A percentile compares a stretch with the other conserved stretches of the same genome.
phyloP scores from a whole-genome alignment of 2,113 vertebrate species.

The Australoheros scitulus region DNA sequence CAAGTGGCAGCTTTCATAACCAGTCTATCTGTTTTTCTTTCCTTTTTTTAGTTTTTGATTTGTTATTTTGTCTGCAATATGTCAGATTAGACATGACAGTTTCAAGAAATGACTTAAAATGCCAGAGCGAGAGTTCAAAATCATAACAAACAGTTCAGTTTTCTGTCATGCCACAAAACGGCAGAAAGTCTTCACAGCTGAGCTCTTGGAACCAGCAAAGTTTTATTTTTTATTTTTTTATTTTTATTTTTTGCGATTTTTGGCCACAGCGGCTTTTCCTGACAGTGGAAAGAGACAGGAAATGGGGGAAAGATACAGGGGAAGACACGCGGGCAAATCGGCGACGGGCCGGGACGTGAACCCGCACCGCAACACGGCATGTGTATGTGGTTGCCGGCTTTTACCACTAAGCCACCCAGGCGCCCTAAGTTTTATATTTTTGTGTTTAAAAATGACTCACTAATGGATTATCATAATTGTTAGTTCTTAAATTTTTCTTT shows the following conservation, averaged over 20 bases:
- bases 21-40: neutral
- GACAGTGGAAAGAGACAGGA: too few species aligned
- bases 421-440: neutral
- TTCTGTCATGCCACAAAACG: neutral
- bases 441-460: neutral
- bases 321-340: too few species aligned
- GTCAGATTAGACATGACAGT: neutral
- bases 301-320: too few species aligned
- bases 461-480: neutral
- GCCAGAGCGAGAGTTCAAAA: neutral
- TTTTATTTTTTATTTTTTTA: neutral
- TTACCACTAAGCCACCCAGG: too few species aligned
- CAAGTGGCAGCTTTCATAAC: neutral
- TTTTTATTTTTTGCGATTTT: too few species aligned
- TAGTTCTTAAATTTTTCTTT: neutral
- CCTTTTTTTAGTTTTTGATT: too few species aligned
- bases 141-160: neutral
- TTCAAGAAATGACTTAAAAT: neutral
- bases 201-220: too few species aligned
- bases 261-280: too few species aligned
- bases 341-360: too few species aligned
- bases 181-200: neutral
- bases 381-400: too few species aligned
- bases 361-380: too few species aligned
- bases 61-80: neutral